These are phyloP conservation scores for Lamproptera curius DNA, from an alignment of 2,888 invertebrate species.

Conservation along the genomic window DNA sequence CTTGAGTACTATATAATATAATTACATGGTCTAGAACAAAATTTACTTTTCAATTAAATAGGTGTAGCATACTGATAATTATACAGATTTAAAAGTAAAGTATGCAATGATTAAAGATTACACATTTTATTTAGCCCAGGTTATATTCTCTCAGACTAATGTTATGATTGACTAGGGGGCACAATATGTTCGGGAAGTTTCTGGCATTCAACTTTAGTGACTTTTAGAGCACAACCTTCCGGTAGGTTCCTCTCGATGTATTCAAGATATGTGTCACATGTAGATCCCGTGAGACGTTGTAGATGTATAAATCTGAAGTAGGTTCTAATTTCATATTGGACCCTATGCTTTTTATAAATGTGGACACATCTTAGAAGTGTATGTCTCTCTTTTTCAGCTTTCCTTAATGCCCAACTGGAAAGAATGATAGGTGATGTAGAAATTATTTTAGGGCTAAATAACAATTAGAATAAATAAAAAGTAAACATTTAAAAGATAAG, in stretches of 20 bases:
- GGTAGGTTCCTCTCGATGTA: constrained; percentile 98
- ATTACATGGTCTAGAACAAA: no score
- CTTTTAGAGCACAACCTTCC: constrained; percentile 97
- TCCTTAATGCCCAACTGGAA: constrained; percentile 85
- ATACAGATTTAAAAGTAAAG: no score
- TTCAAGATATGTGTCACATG: constrained; percentile 96
- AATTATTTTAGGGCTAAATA: no score
- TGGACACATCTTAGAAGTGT: constrained; percentile 93
- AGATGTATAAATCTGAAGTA: constrained; percentile 92
- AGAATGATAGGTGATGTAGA: no score
- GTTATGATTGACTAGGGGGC: constrained; percentile 44
- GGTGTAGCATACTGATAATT: no score
- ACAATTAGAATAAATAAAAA: no score
- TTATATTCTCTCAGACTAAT: no score
- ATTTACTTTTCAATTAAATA: no score
- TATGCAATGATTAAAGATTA: no score
- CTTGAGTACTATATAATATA: no score
- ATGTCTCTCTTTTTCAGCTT: constrained; percentile 85
- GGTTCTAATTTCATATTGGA: constrained; percentile 97
- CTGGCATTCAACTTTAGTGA: constrained; percentile 85
- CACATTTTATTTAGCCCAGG: no score
- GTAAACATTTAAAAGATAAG: no score
- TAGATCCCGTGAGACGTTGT: constrained; percentile 93
- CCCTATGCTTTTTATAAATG: constrained; percentile 94
- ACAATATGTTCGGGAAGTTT: constrained; percentile 75